Evolutionary conservation across 2,113 vertebrate species (phyloP).

Genomic region (Zapus hudsonius): DNA sequence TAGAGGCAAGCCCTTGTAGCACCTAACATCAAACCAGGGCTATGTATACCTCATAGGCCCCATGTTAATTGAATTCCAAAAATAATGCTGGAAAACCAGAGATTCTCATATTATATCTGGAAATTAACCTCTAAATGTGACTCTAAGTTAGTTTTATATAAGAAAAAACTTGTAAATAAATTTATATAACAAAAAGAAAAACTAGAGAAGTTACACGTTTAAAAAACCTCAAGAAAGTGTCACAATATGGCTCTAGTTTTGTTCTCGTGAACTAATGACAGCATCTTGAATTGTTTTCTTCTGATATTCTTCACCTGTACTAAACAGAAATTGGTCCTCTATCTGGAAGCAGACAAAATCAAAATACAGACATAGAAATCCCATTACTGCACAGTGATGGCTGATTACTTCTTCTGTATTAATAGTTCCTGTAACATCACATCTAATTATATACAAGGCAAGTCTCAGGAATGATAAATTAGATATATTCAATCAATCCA

Average conservation of each 20-base stretch:
- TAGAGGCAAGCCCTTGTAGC: not conserved
- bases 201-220: not conserved
- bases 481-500: not conserved
- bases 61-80: no score
- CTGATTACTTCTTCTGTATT: not conserved
- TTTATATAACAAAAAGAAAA: not conserved
- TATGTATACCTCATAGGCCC: not conserved
- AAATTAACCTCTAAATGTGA: constrained; percentile 44
- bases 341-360: constrained; percentile 1
- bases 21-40: not conserved
- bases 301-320: not conserved
- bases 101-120: not conserved
- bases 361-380: constrained; percentile 22
- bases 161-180: not conserved
- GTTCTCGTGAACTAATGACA: not conserved
- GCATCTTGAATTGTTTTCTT: not conserved
- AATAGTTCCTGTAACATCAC: not conserved
- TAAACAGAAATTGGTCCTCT: constrained; percentile 21
- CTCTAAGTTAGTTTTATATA: not conserved
- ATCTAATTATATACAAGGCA: not conserved
- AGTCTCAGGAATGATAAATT: constrained; percentile 12
- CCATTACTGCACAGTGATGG: not conserved
- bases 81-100: not conserved
- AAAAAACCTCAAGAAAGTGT: not conserved
- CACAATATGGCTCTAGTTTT: not conserved